phyloP scores from a whole-genome alignment of 1,140 invertebrate species.

The Aphis gossypii region DNA sequence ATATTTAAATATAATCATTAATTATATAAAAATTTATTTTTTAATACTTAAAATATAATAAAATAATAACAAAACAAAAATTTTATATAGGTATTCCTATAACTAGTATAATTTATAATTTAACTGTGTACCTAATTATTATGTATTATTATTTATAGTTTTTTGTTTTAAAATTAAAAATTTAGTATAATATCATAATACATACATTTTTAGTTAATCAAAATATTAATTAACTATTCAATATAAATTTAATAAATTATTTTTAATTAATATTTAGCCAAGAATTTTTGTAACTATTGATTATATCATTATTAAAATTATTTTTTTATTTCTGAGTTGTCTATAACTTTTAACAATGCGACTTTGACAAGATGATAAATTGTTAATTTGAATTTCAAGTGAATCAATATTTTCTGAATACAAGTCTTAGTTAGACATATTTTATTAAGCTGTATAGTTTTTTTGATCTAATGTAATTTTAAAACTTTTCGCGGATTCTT shows the following conservation, averaged over 20 bases:
- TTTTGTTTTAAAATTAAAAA: not conserved
- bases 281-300: not conserved
- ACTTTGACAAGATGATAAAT: not conserved
- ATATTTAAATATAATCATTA: not conserved
- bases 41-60: not conserved
- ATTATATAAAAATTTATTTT: not conserved
- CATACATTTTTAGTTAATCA: not conserved
- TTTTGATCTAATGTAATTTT: not conserved
- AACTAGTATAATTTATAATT: not conserved
- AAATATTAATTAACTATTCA: not conserved
- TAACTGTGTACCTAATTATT: not conserved
- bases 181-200: not conserved
- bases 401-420: not conserved
- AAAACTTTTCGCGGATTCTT: not conserved
- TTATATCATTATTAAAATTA: not conserved
- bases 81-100: not conserved
- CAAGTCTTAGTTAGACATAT: not conserved
- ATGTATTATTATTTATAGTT: not conserved
- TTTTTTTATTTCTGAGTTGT: not conserved
- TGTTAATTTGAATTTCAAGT: not conserved
- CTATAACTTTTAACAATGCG: not conserved
- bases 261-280: not conserved
- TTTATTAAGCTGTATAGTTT: not conserved
- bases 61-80: not conserved
- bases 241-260: not conserved